Conservation (phyloP, 2,888 invertebrate genomes). For the Eupithecia tripunctaria region DNA sequence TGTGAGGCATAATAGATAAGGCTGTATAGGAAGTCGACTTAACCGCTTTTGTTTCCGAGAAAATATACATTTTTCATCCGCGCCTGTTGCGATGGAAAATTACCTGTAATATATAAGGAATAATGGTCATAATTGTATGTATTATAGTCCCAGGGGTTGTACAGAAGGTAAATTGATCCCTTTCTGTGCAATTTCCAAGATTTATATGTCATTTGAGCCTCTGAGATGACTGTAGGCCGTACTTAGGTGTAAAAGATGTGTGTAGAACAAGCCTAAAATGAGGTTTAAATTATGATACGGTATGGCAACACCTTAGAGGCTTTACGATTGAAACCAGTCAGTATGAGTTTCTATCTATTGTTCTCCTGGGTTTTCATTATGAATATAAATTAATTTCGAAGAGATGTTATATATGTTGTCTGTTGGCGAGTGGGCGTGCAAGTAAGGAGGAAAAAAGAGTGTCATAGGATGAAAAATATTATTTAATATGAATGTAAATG, state of each 20-base stretch:
- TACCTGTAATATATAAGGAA: conserved; percentile 61
- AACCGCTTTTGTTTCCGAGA: conserved; percentile 76
- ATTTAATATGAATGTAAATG: background rate
- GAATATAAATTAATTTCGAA: background rate
- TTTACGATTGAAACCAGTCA: conserved; percentile 35
- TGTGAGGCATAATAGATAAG: conserved; percentile 72
- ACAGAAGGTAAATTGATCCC: conserved; percentile 63
- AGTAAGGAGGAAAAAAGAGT: background rate
- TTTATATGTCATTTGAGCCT: conserved; percentile 55
- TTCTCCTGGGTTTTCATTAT: conserved; percentile 19
- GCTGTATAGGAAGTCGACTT: conserved; percentile 70
- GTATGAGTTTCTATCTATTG: background rate
- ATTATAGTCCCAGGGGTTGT: conserved; percentile 53
- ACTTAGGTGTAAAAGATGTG: conserved; percentile 37
- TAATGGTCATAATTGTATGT: conserved; percentile 66
- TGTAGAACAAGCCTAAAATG: conserved; percentile 34
- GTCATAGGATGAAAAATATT: background rate
- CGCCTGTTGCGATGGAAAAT: conserved; percentile 64
- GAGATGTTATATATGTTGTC: background rate
- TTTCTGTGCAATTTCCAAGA: conserved; percentile 60
- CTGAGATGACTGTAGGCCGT: conserved; percentile 44
- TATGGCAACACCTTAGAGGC: conserved; percentile 40
- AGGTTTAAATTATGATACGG: conserved; percentile 40
- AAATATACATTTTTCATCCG: conserved; percentile 73
- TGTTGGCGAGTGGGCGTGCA: background rate